A percentile compares a stretch with the other conserved stretches of the same genome.
These are phyloP conservation scores for Onychostruthus taczanowskii DNA, from an alignment of 2,113 vertebrate genomes.

Conservation along the genomic window DNA sequence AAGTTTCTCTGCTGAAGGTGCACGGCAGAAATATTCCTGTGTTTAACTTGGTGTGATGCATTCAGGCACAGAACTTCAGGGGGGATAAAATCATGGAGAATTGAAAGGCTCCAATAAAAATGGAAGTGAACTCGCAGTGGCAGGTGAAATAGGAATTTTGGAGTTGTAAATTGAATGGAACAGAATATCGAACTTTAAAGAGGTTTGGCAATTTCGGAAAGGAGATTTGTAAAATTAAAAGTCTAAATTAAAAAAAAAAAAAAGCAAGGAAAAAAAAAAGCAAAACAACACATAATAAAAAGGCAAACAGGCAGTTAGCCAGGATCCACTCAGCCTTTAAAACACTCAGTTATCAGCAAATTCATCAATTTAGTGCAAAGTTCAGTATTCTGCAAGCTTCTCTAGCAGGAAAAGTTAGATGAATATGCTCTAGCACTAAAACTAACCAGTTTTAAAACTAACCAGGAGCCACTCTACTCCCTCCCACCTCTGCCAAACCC, in stretches of 20 bases:
- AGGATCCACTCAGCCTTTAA: not conserved
- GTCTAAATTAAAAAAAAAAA: not conserved
- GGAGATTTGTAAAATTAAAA: not conserved
- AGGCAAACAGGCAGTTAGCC: not conserved
- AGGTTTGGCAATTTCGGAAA: rapidly evolving
- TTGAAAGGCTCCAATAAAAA: not conserved
- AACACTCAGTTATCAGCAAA: not conserved
- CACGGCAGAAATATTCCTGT: not conserved
- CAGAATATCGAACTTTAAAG: not conserved
- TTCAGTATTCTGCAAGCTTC: not conserved
- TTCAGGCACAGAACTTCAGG: not conserved
- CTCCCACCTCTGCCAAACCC: not conserved
- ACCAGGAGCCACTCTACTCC: not conserved
- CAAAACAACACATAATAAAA: not conserved
- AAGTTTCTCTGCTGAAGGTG: constrained; percentile 24
- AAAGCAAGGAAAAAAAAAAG: too few relatives aligned
- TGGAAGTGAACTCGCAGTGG: not conserved
- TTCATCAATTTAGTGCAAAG: not conserved
- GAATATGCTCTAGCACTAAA: not conserved
- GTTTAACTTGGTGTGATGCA: not conserved
- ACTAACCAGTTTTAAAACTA: too few relatives aligned
- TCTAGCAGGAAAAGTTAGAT: not conserved
- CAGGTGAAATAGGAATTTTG: not conserved
- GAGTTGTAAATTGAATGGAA: not conserved
- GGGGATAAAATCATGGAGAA: not conserved